A percentile compares a stretch with the other conserved stretches of the same genome.
phyloP scores from a whole-genome alignment of 2,888 invertebrate species.

The Eupeodes luniger region DNA sequence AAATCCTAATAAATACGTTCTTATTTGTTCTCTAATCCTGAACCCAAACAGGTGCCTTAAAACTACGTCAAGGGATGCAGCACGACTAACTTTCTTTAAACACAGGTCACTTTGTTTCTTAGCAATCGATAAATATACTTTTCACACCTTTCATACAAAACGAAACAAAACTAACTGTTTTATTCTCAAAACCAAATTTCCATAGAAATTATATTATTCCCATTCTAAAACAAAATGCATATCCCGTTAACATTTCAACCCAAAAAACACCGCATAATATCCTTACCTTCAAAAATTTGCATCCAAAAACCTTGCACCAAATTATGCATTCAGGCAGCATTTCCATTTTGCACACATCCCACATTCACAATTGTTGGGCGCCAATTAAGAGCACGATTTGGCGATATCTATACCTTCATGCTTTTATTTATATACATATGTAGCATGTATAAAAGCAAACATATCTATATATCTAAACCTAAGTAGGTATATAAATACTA shows the following conservation, averaged over 20 bases:
- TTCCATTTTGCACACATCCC: slow-evolving; percentile 45
- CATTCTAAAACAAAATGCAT: not conserved
- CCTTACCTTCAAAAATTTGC: slow-evolving; percentile 25
- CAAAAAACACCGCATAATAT: not conserved
- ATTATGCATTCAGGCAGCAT: slow-evolving; percentile 45
- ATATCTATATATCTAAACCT: not conserved
- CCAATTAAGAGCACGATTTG: slow-evolving; percentile 70
- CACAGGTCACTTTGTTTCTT: not conserved
- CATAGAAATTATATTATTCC: slow-evolving; percentile 8
- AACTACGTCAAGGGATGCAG: not conserved
- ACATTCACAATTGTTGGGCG: slow-evolving; percentile 29
- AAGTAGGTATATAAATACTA: not conserved
- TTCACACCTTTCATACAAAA: slow-evolving; percentile 5
- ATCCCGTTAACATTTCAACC: slow-evolving; percentile 9
- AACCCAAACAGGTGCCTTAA: not conserved
- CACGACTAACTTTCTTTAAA: not conserved
- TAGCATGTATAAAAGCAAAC: not conserved
- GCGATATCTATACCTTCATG: slow-evolving; percentile 21
- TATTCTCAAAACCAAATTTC: not conserved
- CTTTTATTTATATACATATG: not conserved
- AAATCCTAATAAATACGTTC: too few species aligned
- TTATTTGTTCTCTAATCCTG: too few species aligned
- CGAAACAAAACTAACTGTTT: not conserved
- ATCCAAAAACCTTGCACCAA: slow-evolving; percentile 26
- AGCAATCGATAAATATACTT: not conserved